Evolutionary conservation across 1,140 invertebrate species (phyloP).

Genomic region (Reticulitermes speratus): DNA sequence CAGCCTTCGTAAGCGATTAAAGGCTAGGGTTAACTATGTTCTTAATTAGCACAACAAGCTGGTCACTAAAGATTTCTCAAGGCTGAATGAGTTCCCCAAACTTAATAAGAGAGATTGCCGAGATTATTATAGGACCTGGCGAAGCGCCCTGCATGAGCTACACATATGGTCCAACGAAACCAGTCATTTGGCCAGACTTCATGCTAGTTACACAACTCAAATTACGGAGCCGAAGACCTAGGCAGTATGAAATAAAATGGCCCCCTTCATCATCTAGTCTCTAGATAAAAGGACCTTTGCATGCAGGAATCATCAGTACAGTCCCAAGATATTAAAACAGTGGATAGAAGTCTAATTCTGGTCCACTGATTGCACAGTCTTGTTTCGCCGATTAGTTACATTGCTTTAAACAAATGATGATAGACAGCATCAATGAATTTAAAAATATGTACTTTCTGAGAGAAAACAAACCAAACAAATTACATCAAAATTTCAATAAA

Average conservation of each 20-base stretch:
- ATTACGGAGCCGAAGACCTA: background rate
- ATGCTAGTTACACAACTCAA: slow-evolving; percentile 5
- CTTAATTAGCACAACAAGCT: background rate
- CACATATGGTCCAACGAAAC: background rate
- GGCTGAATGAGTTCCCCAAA: background rate
- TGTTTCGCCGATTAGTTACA: too few species aligned
- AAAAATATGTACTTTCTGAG: too few species aligned
- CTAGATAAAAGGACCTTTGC: background rate
- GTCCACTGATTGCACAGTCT: too few species aligned
- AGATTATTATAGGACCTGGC: background rate
- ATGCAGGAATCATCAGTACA: background rate
- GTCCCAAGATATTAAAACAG: background rate
- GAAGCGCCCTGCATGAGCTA: background rate
- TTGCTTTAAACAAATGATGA: too few species aligned
- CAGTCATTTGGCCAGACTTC: background rate
- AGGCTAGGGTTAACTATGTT: background rate
- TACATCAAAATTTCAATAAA: too few species aligned
- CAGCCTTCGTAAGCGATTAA: background rate
- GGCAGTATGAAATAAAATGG: background rate
- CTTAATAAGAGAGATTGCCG: background rate
- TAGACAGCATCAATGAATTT: too few species aligned
- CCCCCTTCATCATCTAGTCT: background rate
- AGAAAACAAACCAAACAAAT: too few species aligned
- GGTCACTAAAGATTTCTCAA: background rate
- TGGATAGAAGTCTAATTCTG: too few species aligned